Conservation (phyloP, 2,888 invertebrate genomes). For the Steinernema scapterisci region DNA sequence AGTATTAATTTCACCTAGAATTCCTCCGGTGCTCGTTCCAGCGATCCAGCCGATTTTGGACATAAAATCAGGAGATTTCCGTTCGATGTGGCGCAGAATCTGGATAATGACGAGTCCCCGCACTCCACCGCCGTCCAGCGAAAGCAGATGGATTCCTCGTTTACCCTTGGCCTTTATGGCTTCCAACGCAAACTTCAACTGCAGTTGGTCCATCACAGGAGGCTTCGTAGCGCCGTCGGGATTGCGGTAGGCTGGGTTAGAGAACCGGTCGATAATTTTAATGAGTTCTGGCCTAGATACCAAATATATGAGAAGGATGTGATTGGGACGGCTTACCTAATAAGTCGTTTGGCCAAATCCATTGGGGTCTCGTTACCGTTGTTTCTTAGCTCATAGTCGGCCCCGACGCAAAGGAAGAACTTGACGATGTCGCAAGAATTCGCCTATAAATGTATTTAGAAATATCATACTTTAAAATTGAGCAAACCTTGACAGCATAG, state of each 20-base stretch:
- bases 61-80: constrained; percentile 3
- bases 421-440: constrained; percentile 37
- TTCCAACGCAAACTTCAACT: not conserved
- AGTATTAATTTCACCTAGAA: constrained; percentile 71
- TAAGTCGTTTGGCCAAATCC: constrained; percentile 18
- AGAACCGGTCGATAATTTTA: not conserved
- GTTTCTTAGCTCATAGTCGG: constrained; percentile 36
- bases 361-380: constrained; percentile 36
- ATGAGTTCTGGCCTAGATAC: not conserved
- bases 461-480: not conserved
- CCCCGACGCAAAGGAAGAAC: constrained; percentile 41
- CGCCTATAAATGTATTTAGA: not conserved
- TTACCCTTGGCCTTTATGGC: not conserved
- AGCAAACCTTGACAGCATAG: constrained; percentile 36
- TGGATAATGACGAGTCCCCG: constrained; percentile 57
- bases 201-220: constrained; percentile 1
- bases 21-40: constrained; percentile 83
- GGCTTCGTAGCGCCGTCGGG: not conserved
- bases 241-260: constrained; percentile 2
- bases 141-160: constrained; percentile 27
- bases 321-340: not conserved
- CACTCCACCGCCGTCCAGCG: constrained; percentile 61
- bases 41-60: constrained; percentile 84
- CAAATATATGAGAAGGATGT: not conserved
- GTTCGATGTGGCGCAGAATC: constrained; percentile 39